These are phyloP conservation scores for Meloidogyne chitwoodi DNA, from an alignment of 1,140 invertebrate genomes.

Conservation along the genomic window DNA sequence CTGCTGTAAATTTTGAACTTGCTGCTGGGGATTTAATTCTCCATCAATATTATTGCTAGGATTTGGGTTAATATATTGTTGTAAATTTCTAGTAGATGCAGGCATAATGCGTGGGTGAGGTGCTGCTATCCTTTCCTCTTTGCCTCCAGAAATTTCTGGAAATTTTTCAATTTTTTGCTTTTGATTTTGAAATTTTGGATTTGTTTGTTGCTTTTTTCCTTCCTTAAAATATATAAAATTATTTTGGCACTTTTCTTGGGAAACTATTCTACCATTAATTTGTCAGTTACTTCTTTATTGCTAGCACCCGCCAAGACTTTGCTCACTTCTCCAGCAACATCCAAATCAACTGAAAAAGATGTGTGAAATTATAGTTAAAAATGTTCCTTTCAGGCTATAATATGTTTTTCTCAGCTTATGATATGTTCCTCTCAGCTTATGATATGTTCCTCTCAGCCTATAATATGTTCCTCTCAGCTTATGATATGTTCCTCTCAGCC, in stretches of 20 bases:
- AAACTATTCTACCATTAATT: slow-evolving; percentile 10
- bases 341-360: slow-evolving; percentile 32
- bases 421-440: neutral
- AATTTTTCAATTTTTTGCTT: slow-evolving; percentile 1
- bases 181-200: slow-evolving; percentile 23
- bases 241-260: too few species aligned
- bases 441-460: too few species aligned
- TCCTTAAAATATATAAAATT: neutral
- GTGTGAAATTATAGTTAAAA: too few species aligned
- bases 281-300: slow-evolving; percentile 46
- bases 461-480: too few species aligned
- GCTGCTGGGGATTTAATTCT: neutral
- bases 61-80: neutral
- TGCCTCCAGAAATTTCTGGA: neutral
- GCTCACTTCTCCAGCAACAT: slow-evolving; percentile 39
- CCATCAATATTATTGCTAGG: neutral
- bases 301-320: slow-evolving; percentile 37
- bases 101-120: neutral
- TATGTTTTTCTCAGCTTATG: neutral
- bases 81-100: slow-evolving; percentile 4
- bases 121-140: neutral
- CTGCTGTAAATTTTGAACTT: neutral
- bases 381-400: neutral
- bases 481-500: neutral
- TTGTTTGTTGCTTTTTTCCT: slow-evolving; percentile 26